Percentiles rank a stretch among this genome's conserved stretches.
These are phyloP conservation scores for Argyrosomus regius DNA, from an alignment of 2,797 vertebrate species.

Conservation along the genomic window DNA sequence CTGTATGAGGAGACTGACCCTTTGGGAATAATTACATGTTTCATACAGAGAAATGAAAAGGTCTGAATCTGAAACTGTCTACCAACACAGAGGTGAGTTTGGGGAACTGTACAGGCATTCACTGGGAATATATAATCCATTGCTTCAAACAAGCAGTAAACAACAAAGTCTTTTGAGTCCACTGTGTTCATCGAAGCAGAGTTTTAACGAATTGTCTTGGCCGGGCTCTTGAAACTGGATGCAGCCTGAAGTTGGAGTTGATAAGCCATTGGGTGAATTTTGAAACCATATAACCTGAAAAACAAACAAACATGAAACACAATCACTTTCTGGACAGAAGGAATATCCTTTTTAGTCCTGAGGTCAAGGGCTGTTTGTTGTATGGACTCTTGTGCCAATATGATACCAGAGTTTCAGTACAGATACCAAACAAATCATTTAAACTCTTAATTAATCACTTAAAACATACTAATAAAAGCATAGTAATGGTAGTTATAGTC, in stretches of 20 bases:
- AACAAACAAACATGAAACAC: not conserved
- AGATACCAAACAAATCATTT: no score
- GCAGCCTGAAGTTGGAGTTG: constrained; percentile 96
- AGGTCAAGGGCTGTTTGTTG: not conserved
- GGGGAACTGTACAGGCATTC: constrained; percentile 61
- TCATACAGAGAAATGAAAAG: constrained; percentile 22
- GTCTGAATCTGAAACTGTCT: constrained; percentile 18
- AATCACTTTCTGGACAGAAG: constrained; percentile 11
- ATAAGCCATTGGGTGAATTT: constrained; percentile 97
- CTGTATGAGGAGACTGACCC: not conserved
- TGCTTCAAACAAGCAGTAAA: constrained; percentile 56
- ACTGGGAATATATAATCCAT: constrained; percentile 54
- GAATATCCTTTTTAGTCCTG: not conserved
- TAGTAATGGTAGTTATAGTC: not conserved
- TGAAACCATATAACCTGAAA: constrained; percentile 94
- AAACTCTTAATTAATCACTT: not conserved
- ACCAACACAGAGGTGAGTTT: constrained; percentile 32
- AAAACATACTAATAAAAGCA: not conserved
- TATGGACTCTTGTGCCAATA: not conserved
- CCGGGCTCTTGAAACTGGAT: constrained; percentile 96
- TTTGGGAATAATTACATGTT: constrained; percentile 20
- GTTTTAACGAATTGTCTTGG: constrained; percentile 92
- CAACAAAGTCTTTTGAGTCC: constrained; percentile 46
- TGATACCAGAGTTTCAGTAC: not conserved
- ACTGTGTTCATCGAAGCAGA: constrained; percentile 5